Base-by-base conservation (phyloP, 2,113 vertebrate species). In the Phalacrocorax brasilianus region DNA sequence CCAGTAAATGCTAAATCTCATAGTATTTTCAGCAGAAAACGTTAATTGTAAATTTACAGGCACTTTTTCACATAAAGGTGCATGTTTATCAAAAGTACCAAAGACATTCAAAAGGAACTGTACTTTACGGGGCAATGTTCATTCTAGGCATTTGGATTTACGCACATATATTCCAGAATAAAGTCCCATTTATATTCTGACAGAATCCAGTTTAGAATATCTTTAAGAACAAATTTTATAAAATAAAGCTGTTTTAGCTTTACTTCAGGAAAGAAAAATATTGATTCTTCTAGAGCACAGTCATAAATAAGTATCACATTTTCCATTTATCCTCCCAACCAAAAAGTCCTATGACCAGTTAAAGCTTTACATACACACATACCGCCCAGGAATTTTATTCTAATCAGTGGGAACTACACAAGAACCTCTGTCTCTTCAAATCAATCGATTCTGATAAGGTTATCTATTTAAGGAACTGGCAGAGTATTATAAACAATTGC, bases 131-230 rank as follows among this genome's bases (percentile, higher is more conserved):
- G 14, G n/a, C 24, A 61, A 96, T 50, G 33, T 8, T 78, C 38
- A 72, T 22, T 65, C 33, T 10, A 67, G 18, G 22, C 14, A 63
- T 63, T 67, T 78, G 47, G 38, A 71, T 70, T 84, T 83, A 72
- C 0, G 2, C 17, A 27, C 0, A 1, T 18, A 72, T 2, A 20
- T 44, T 65, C 66, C 63, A 62, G n/a, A 40, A 77, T 14, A 11
- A 52, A 80, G 72, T 89, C 47, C 40, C 30, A 66, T 32, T 49
- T 66, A 61, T 20, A 6, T 47, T 75, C 52, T 65, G 16, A 70
- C 20, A 76, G 47, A 80, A 71, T 59, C 7, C 32, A 4, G 23
- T 23, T 67, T 59, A 35, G 71, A 85, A 11, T 59, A 59, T 40
- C 22, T 67, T 76, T 24, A 70, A 45, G 14, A 81, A 63, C 7